Evolutionary conservation across 2,113 vertebrate species (phyloP).

Genomic region (Edolisoma coerulescens): DNA sequence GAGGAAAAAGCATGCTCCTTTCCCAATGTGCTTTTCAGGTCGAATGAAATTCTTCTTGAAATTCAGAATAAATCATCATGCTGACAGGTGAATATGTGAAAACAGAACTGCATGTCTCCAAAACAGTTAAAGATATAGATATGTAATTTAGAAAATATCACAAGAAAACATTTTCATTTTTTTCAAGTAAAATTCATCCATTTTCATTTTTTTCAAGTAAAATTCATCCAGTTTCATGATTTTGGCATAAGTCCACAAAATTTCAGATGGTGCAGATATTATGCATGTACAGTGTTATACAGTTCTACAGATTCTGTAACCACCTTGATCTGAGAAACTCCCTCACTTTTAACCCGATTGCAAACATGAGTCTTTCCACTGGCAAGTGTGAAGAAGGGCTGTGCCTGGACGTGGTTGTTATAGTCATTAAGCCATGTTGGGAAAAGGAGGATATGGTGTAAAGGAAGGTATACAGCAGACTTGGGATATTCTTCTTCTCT

Average conservation of each 20-base stretch:
- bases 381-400: neutral
- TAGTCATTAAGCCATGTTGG: neutral
- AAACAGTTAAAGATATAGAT: neutral
- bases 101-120: neutral
- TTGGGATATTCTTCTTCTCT: neutral
- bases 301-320: neutral
- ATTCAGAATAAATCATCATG: neutral
- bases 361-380: neutral
- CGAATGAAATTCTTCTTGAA: neutral
- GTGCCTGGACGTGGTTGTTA: neutral
- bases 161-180: accelerated
- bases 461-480: neutral
- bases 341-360: neutral
- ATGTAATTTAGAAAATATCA: neutral
- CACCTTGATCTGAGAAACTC: neutral
- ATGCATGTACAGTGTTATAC: neutral
- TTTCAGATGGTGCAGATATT: neutral
- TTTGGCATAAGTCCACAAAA: neutral
- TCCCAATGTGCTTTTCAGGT: neutral
- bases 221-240: neutral
- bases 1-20: neutral
- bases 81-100: neutral
- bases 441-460: neutral
- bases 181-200: too few species aligned
- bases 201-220: neutral